Conservation (phyloP, 2,888 invertebrate species). For the Heteromyza rotundicornis region DNA sequence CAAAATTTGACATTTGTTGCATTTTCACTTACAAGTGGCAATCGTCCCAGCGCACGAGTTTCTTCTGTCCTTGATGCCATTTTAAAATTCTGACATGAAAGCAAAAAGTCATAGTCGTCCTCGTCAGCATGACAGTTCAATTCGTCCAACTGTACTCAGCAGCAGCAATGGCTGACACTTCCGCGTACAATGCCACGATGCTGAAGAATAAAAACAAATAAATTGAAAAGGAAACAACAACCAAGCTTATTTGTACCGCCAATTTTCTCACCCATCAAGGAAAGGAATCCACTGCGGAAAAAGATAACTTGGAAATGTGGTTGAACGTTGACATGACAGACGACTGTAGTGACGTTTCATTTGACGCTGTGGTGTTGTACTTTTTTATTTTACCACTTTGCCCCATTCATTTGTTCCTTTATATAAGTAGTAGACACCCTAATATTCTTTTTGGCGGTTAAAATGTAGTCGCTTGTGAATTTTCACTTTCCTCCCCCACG, state of each 20-base stretch:
- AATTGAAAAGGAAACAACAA: too few relatives aligned
- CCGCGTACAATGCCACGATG: neutral
- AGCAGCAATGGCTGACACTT: too few relatives aligned
- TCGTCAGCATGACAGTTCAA: neutral
- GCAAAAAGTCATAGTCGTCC: neutral
- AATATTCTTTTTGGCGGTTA: too few relatives aligned
- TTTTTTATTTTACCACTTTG: too few relatives aligned
- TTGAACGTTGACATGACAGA: neutral
- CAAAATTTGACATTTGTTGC: too few relatives aligned
- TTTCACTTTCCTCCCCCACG: too few relatives aligned
- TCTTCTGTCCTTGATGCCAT: too few relatives aligned
- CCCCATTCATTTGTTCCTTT: too few relatives aligned
- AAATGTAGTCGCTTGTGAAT: too few relatives aligned
- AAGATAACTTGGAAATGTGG: neutral
- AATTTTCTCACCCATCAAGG: neutral
- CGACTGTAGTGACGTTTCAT: neutral
- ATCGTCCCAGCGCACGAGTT: neutral
- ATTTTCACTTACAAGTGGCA: neutral
- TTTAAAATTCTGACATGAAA: neutral
- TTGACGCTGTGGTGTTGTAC: too few relatives aligned
- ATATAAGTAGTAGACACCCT: too few relatives aligned
- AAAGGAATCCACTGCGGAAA: neutral
- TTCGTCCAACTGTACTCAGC: neutral
- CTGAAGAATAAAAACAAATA: neutral
- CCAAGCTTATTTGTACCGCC: neutral